Evolutionary conservation across 1,140 invertebrate genomes (phyloP).

Genomic region (Zaprionus nigranus): DNA sequence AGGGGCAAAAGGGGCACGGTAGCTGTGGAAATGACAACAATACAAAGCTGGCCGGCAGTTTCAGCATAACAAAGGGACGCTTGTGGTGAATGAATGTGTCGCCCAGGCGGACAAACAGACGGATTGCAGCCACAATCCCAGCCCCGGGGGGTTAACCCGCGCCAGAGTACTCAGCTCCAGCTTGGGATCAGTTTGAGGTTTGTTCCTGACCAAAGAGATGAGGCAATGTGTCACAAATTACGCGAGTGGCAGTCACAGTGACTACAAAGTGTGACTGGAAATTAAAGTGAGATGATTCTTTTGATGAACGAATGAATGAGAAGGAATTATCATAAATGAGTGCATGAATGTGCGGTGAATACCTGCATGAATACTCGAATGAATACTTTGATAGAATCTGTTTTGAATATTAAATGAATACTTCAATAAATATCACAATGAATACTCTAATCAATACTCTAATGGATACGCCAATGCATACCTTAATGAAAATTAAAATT

Average conservation of each 20-base stretch:
- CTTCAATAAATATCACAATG: too few species aligned
- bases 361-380: not conserved
- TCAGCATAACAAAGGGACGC: conserved; percentile 56
- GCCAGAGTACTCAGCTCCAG: not conserved
- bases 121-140: too few species aligned
- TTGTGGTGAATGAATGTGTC: conserved; percentile 44
- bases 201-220: conserved; percentile 34
- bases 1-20: not conserved
- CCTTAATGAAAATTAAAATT: too few species aligned
- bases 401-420: not conserved
- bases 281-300: not conserved
- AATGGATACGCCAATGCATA: too few species aligned
- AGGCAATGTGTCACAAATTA: conserved; percentile 25
- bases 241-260: not conserved
- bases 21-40: conserved; percentile 66
- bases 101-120: not conserved
- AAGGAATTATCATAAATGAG: too few species aligned
- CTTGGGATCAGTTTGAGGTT: conserved; percentile 13
- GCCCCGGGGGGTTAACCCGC: not conserved
- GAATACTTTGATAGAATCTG: not conserved
- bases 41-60: conserved; percentile 49
- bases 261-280: conserved; percentile 3
- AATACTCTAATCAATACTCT: too few species aligned
- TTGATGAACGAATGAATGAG: not conserved
- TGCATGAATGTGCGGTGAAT: too few species aligned